Base-by-base conservation (phyloP, 2,113 vertebrate genomes). In the Phrynosoma platyrhinos region DNA sequence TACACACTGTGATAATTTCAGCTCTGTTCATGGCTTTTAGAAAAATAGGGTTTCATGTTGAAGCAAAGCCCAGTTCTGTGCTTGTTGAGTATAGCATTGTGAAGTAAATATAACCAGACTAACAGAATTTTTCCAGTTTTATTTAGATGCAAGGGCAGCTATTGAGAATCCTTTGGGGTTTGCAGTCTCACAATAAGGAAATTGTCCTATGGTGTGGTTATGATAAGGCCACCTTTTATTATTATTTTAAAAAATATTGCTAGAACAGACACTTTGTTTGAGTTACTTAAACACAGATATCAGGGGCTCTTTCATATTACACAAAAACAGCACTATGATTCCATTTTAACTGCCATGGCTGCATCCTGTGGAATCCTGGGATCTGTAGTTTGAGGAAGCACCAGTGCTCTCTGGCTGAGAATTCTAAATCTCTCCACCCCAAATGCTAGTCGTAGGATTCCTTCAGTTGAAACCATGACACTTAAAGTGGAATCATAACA, bases 161-260 rank as follows among this genome's bases (percentile, higher is more conserved):
- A 12, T 3, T 30, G 74, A n/a, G 16, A 47, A 23, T 55, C 2
- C 62, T 62, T 66, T 30, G 20, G 27, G 10, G 6, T 69, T 58
- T 89, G 89, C 90, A 76, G 74, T 42, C 89, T 91, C 90, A 91
- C 92, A 86, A 91, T 78, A 92, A 93, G 92, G 92, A 95, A 94
- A 94, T 91, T 36, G 12, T 89, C 69, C 78, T 89, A 90, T 79
- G 25, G 30, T 27, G 42, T 74, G 9, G 7, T 77, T 10, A 27
- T 55, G 20, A 47, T 8, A 69, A 86, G 25, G 42, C 18, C 20
- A 55, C 3, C 12, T 79, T 86, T 79, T 25, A 40, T 78, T 86
- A 18, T n/a, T 7, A 20, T 68, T 82, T 66, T 12, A 58, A 13
- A 86, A 92, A 92, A 84, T 84, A 42, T 89, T 85, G 30, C 40